A percentile compares a stretch with the other conserved stretches of the same genome.
phyloP scores from a whole-genome alignment of 2,888 invertebrate species.

The Hemithea aestivaria region DNA sequence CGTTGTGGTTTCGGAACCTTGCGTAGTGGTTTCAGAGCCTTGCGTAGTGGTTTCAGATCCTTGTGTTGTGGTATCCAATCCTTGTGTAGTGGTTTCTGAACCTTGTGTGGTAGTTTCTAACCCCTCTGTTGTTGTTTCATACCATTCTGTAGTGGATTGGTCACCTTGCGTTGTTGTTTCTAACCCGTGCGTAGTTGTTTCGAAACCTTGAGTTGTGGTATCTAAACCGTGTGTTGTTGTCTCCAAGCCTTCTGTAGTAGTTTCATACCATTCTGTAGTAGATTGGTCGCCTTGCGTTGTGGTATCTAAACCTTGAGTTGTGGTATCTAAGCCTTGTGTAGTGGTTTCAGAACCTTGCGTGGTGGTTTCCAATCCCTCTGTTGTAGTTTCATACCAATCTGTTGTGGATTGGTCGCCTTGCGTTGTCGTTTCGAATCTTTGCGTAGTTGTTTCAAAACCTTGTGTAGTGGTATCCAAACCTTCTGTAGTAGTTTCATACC shows the following conservation, averaged over 20 bases:
- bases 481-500: not conserved
- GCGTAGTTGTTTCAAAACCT: not conserved
- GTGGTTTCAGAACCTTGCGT: not conserved
- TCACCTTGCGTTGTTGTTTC: not conserved
- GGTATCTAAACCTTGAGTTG: not conserved
- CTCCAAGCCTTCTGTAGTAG: constrained; percentile 1
- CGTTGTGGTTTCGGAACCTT: constrained; percentile 9
- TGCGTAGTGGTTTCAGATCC: not conserved
- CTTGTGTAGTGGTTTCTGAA: not conserved
- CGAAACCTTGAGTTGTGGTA: constrained; percentile 1
- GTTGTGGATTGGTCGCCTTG: not conserved
- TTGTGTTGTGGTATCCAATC: constrained; percentile 1
- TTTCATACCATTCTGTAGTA: constrained; percentile 4
- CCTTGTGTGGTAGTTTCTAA: not conserved
- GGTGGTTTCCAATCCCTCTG: not conserved
- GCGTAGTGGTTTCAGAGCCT: constrained; percentile 2
- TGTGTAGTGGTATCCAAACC: not conserved
- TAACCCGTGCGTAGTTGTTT: not conserved
- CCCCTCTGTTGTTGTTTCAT: not conserved
- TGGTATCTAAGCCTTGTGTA: constrained; percentile 2
- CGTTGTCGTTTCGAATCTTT: not conserved
- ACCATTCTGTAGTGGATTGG: not conserved
- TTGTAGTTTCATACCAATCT: not conserved
- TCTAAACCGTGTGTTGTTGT: not conserved
- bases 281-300: constrained; percentile 2